These are phyloP conservation scores for Pitangus sulphuratus DNA, from an alignment of 2,797 vertebrate species.

Conservation along the genomic window DNA sequence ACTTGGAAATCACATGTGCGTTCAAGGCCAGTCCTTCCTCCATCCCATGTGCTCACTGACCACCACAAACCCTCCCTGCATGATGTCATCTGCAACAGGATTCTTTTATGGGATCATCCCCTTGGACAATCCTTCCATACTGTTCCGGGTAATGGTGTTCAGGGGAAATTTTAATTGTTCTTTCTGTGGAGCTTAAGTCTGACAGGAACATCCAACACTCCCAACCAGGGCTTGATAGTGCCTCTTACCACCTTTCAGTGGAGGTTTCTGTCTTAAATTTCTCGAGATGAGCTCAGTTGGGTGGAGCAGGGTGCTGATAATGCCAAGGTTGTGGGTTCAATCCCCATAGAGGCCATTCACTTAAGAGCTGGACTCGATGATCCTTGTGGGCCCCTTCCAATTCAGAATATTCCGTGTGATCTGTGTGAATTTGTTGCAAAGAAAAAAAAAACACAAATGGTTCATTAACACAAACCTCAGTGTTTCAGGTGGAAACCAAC, in stretches of 20 bases:
- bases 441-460: too few species aligned
- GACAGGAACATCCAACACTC: neutral
- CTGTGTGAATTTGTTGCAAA: neutral
- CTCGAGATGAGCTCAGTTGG: neutral
- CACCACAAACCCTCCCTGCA: neutral
- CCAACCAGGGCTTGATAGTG: neutral
- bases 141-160: neutral
- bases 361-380: neutral
- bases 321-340: neutral
- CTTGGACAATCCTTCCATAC: neutral
- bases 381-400: neutral
- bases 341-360: neutral
- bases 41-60: fast-evolving
- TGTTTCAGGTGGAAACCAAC: neutral
- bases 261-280: neutral
- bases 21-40: neutral
- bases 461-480: neutral
- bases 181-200: neutral
- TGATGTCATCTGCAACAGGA: fast-evolving
- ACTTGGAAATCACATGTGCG: fast-evolving
- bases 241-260: neutral
- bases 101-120: neutral
- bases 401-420: neutral
- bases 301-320: neutral
- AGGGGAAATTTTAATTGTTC: neutral